These are phyloP conservation scores for Natrix natrix DNA, from an alignment of 2,797 vertebrate genomes.

Conservation along the genomic window DNA sequence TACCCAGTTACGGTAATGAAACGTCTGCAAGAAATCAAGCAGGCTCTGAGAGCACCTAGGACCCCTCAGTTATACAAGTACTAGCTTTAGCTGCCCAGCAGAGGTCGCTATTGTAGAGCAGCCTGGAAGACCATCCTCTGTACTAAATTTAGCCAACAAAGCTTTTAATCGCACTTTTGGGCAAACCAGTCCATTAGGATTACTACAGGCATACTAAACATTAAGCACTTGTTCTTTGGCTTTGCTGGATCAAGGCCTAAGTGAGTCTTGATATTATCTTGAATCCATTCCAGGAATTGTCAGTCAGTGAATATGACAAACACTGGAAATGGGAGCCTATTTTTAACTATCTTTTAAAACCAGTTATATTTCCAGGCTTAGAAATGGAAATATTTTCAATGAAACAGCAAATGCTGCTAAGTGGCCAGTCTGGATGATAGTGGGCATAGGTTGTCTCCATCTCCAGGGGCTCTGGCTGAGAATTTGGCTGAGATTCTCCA, in stretches of 20 bases:
- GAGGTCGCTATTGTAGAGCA: not conserved
- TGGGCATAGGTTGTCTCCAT: not conserved
- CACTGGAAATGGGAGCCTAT: not conserved
- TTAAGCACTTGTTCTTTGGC: slow-evolving; percentile 8
- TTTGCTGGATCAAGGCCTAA: slow-evolving; percentile 19
- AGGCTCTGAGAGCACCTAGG: too few species aligned
- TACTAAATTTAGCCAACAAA: not conserved
- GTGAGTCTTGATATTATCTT: not conserved
- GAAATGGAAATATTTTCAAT: not conserved
- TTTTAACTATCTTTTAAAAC: not conserved
- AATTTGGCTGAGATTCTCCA: not conserved
- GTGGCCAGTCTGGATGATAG: not conserved
- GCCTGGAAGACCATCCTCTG: not conserved
- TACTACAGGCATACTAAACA: not conserved
- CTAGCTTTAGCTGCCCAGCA: not conserved
- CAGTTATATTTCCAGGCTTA: not conserved
- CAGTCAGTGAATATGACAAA: not conserved
- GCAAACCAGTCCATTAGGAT: not conserved
- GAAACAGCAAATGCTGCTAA: not conserved
- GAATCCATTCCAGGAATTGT: not conserved
- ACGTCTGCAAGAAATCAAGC: not conserved
- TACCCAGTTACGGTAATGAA: too few species aligned
- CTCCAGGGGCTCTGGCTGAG: not conserved
- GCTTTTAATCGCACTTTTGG: slow-evolving; percentile 4
- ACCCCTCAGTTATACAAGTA: not conserved